These are phyloP conservation scores for Saturnia japonica DNA, from an alignment of 2,888 invertebrate species.

Conservation along the genomic window DNA sequence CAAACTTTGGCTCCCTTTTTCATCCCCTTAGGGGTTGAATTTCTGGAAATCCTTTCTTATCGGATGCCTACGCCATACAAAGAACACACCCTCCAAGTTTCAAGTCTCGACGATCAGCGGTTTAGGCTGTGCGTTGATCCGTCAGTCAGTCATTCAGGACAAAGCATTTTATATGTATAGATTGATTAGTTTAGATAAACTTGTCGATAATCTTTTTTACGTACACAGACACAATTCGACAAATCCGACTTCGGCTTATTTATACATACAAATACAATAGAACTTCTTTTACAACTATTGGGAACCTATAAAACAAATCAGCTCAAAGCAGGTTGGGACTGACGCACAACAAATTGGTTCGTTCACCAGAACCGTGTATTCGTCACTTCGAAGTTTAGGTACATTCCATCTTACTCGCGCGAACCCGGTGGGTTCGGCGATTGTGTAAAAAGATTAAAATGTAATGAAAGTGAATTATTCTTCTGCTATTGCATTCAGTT, in stretches of 20 bases:
- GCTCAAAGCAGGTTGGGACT: background rate
- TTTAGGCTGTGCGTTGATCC: too few species aligned
- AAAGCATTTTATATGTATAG: too few species aligned
- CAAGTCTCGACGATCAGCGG: too few species aligned
- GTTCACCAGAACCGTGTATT: background rate
- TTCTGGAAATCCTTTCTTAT: too few species aligned
- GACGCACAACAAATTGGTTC: slow-evolving; percentile 2
- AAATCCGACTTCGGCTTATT: background rate
- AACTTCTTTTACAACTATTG: background rate
- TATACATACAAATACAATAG: background rate
- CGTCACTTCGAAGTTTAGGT: background rate
- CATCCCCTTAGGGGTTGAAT: too few species aligned
- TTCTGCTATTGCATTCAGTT: background rate
- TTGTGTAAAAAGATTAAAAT: background rate
- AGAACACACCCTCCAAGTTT: too few species aligned
- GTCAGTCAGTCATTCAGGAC: too few species aligned
- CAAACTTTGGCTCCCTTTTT: too few species aligned
- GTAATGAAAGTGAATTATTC: background rate
- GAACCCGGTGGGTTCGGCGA: background rate
- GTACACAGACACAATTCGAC: background rate
- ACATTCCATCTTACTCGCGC: background rate
- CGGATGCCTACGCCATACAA: too few species aligned
- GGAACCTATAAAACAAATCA: background rate
- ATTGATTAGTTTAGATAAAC: too few species aligned
- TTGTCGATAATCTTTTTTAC: background rate